Conservation (phyloP, 2,113 vertebrate genomes). For the Chloropsis hardwickii region DNA sequence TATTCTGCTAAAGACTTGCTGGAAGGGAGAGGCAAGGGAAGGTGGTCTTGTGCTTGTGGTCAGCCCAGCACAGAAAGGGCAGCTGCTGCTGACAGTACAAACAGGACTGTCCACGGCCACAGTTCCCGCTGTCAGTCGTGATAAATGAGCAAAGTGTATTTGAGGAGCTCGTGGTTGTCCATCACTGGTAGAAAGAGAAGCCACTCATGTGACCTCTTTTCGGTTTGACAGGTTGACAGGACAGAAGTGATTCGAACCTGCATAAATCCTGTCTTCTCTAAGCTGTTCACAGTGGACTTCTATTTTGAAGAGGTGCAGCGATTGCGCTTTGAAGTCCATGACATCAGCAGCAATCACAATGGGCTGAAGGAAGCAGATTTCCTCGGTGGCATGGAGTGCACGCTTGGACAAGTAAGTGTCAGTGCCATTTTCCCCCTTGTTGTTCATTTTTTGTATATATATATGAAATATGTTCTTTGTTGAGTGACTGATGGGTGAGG, state of each 20-base stretch:
- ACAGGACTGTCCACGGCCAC: not conserved
- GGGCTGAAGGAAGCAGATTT: conserved; percentile 89
- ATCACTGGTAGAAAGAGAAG: not conserved
- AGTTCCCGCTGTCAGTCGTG: not conserved
- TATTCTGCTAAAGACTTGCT: not conserved
- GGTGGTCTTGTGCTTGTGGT: not conserved
- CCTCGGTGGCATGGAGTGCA: conserved; percentile 93
- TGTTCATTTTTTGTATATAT: not conserved
- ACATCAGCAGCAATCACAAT: conserved; percentile 90
- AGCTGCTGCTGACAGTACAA: not conserved
- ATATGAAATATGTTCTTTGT: not conserved
- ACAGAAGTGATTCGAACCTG: conserved; percentile 94
- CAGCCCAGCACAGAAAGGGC: not conserved
- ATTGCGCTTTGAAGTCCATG: conserved; percentile 88
- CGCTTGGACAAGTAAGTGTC: conserved; percentile 86
- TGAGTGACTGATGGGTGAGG: not conserved
- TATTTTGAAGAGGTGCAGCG: conserved; percentile 97
- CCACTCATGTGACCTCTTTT: not conserved
- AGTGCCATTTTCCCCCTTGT: accelerated
- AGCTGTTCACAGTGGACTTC: conserved; percentile 94
- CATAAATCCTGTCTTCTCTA: conserved; percentile 91
- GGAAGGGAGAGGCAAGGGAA: not conserved
- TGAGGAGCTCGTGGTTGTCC: not conserved
- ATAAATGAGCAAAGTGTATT: not conserved
- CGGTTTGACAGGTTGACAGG: conserved; percentile 86